Evolutionary conservation across 2,113 vertebrate species (phyloP).

Genomic region (Phalacrocorax brasilianus): DNA sequence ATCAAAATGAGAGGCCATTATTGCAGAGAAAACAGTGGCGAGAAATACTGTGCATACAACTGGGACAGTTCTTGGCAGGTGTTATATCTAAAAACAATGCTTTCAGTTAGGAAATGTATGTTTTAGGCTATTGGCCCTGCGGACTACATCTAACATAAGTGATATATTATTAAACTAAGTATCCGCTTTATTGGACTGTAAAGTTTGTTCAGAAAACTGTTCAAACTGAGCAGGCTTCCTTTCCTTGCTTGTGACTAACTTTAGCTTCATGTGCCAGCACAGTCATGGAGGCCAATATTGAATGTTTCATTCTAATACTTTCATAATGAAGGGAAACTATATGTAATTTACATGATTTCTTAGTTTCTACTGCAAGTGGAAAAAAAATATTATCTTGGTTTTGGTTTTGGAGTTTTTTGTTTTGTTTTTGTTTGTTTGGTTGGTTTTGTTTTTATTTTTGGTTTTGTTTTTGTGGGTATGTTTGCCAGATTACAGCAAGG

Average conservation of each 20-base stretch:
- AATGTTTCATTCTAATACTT: background rate
- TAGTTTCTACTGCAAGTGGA: background rate
- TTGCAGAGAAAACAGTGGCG: background rate
- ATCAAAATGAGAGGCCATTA: background rate
- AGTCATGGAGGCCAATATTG: background rate
- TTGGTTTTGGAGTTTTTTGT: too few species aligned
- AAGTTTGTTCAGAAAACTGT: background rate
- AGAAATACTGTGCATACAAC: background rate
- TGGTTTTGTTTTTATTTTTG: background rate
- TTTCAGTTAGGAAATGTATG: background rate
- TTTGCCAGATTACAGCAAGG: background rate
- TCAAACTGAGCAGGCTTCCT: background rate
- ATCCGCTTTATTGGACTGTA: background rate
- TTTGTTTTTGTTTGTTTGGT: background rate
- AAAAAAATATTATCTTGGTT: background rate
- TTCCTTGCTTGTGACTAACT: background rate
- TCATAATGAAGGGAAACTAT: background rate
- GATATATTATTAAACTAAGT: background rate
- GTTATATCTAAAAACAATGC: conserved; percentile 21
- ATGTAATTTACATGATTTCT: background rate
- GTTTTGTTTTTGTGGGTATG: background rate
- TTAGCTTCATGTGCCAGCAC: background rate
- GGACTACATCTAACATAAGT: background rate
- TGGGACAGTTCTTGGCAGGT: background rate
- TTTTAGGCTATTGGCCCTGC: background rate